These are phyloP conservation scores for Pangasius krempfi DNA, from an alignment of 2,797 vertebrate genomes.

Conservation along the genomic window DNA sequence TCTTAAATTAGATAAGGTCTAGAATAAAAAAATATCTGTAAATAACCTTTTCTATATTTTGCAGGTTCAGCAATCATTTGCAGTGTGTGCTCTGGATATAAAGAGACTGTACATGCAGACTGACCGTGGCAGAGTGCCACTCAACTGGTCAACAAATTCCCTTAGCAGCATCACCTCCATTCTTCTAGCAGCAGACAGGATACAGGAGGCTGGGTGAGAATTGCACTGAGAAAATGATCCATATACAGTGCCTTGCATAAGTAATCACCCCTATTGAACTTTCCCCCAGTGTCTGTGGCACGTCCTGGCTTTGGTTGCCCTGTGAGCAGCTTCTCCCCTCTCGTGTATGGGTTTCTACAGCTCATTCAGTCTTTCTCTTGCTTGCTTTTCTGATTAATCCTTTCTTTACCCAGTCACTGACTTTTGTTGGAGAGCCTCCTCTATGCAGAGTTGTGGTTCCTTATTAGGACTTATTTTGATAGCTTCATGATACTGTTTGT, in stretches of 20 bases:
- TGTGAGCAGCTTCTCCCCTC: neutral
- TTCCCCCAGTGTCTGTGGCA: neutral
- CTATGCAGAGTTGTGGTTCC: neutral
- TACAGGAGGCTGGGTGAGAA: slow-evolving; percentile 84
- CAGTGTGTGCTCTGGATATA: slow-evolving; percentile 83
- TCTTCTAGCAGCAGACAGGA: slow-evolving; percentile 79
- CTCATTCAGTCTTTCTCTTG: neutral
- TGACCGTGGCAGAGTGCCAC: neutral
- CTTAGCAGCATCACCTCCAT: slow-evolving; percentile 74
- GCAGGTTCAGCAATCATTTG: slow-evolving; percentile 84
- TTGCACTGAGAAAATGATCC: neutral
- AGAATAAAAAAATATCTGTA: neutral
- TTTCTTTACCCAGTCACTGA: neutral
- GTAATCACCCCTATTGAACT: neutral
- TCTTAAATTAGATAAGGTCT: neutral
- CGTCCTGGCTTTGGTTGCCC: neutral
- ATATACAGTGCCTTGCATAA: neutral
- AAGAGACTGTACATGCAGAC: slow-evolving; percentile 65
- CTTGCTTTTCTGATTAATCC: neutral
- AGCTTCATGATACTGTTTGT: neutral
- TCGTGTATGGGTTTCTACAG: neutral
- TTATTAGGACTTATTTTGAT: neutral
- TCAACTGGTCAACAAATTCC: slow-evolving; percentile 71
- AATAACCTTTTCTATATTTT: neutral
- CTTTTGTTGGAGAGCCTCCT: neutral